phyloP scores from a whole-genome alignment of 1,140 invertebrate genomes.

The Drosophila repletoides region DNA sequence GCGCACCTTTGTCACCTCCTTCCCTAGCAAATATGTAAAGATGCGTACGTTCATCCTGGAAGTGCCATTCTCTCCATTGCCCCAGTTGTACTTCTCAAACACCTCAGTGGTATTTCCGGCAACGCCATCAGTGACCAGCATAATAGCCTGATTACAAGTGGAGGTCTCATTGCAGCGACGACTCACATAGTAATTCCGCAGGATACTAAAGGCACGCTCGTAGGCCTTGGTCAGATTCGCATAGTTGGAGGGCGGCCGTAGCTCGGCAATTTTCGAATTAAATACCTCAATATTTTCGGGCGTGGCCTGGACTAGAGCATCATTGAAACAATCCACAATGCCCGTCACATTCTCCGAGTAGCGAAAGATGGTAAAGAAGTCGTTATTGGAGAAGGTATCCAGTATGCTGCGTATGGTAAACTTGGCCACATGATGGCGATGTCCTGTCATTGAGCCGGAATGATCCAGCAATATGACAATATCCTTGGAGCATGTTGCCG shows the following conservation, averaged over 20 bases:
- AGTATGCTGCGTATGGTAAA: conserved; percentile 93
- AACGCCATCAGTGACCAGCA: conserved; percentile 99
- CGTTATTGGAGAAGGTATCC: conserved; percentile 98
- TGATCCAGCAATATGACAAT: conserved; percentile 97
- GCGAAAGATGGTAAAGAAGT: conserved; percentile 96
- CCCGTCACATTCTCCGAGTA: conserved; percentile 87
- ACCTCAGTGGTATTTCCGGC: conserved; percentile 94
- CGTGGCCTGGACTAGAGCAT: conserved; percentile 94
- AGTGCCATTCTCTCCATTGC: conserved; percentile 84
- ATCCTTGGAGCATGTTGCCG: conserved; percentile 98
- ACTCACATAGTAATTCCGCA: conserved; percentile 86
- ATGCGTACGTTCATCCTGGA: conserved; percentile 91
- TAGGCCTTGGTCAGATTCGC: conserved; percentile 95
- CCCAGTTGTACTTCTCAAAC: conserved; percentile 93
- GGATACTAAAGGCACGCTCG: conserved; percentile 91
- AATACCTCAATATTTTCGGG: conserved; percentile 93
- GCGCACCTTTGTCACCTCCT: conserved; percentile 95
- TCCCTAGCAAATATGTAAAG: conserved; percentile 98
- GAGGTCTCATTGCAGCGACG: conserved; percentile 84
- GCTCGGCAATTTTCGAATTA: conserved; percentile 87
- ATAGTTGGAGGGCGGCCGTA: conserved; percentile 88
- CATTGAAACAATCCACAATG: conserved; percentile 91
- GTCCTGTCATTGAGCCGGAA: conserved; percentile 98
- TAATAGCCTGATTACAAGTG: conserved; percentile 97
- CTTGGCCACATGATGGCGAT: conserved; percentile 85